Base-by-base conservation (phyloP, 1,140 invertebrate genomes). In the Adoxophyes honmai region DNA sequence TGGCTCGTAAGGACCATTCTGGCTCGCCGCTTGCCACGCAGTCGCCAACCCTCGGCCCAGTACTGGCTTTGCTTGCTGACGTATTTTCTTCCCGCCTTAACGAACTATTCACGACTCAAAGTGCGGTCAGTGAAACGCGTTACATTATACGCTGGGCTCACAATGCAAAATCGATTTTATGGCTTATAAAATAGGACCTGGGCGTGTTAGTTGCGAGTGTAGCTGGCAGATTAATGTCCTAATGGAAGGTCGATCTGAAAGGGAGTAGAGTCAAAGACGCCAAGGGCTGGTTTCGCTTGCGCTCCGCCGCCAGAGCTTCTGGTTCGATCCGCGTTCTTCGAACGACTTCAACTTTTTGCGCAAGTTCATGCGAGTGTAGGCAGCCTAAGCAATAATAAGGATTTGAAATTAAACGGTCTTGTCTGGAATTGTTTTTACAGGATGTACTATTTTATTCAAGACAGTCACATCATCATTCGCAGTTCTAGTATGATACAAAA, bases 251-350 rank as follows among this genome's bases (percentile, higher is more conserved):
- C 21, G 55, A 56, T 52, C 44, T 63, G 56, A 66, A 76, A 68
- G 67, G 64, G 64, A 69, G 65, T 68, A 62, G 66, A 65, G 55
- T 59, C 39, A 62, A 53, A 59, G 66, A 28, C 53, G 57, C 69
- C 77, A 80, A 70, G 70, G 66, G 70, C 74, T 64, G 78, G 62
- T 76, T 74, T 85, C 61, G 75, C 66, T 70, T 75, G 75, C 61
- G 55, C 42, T 36, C 18, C 42, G 42, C 52, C 52, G 59, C 55
- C 55, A 60, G 66, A 66, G 61, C 59, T 60, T 66, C 66, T 70
- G 65, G 66, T 70, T 68, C 73, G 76, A 84, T 85, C 84, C 81
- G 84, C 84, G 84, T 87, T 87, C 81, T 79, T 84, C 66, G 69
- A 70, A 69, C 74, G 70, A 76, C 75, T 81, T 81, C 81, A 68